Evolutionary conservation across 2,888 invertebrate species (phyloP), one percentile per base, ranked within the genome.

Genomic region (Panzeria rudis): DNA sequence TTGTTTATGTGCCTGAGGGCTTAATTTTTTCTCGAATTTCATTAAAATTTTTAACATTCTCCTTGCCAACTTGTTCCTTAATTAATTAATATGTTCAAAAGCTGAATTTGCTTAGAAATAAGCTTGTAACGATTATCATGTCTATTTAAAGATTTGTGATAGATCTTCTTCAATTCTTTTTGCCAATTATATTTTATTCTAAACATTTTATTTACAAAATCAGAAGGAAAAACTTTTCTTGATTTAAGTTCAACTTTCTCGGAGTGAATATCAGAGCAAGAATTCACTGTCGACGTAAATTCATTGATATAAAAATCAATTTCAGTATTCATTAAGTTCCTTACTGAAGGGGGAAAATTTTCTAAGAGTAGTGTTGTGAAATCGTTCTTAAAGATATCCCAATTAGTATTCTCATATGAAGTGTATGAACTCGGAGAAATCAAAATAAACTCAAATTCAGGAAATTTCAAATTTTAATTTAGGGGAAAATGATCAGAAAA

Each of bases 131-230:
- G n/a, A n/a, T n/a, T n/a, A n/a, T n/a, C n/a, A n/a, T n/a, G n/a
- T n/a, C n/a, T n/a, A n/a, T n/a, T n/a, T n/a, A n/a, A n/a, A n/a
- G n/a, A n/a, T n/a, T n/a, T n/a, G n/a, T n/a, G n/a, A n/a, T n/a
- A 47, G 9, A 47, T 47, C 4, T 17, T 56, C 23, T 5, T 29
- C 29, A 56, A 56, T 29, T 56, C 4, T 29, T 56, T 56, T 29
- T n/a, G 29, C 29, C 29, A 29, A 29, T 56, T 56, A 29, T 15
- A 56, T 29, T 56, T 56, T 13, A 68, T 47, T 47, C 54, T 38
- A 25, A 38, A 71, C 17, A 54, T 38, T 71, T 54, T 71, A 54
- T 54, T 52, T 8, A 54, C 23, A 54, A 52, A 56, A 54, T 62
- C 41, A 23, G 62, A 62, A 15, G 62, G 7, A 17, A 20, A 17